Evolutionary conservation across 2,797 vertebrate species (phyloP).

Genomic region (Coregonus ussuriensis): DNA sequence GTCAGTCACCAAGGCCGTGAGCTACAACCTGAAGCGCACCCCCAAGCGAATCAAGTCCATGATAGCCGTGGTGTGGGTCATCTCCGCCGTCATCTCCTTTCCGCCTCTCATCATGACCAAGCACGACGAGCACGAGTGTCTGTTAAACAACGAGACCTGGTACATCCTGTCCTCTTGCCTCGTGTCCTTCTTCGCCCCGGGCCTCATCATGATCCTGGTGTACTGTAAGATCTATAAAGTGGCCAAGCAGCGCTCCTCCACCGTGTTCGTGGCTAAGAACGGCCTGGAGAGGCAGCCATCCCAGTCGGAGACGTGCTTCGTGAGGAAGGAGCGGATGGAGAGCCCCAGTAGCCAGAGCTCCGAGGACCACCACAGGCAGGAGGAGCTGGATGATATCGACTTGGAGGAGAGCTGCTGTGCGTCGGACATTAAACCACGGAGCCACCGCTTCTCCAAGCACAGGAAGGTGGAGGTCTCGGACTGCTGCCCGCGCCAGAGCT

Average conservation of each 20-base stretch:
- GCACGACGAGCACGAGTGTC: conserved; percentile 75
- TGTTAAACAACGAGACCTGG: conserved; percentile 89
- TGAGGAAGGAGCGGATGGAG: conserved; percentile 73
- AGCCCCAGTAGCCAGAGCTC: conserved; percentile 69
- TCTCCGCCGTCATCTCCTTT: conserved; percentile 85
- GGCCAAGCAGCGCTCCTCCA: conserved; percentile 80
- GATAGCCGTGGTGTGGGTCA: conserved; percentile 83
- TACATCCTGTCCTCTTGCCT: conserved; percentile 88
- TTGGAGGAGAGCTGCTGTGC: conserved; percentile 80
- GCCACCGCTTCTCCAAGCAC: conserved; percentile 70
- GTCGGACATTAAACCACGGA: conserved; percentile 70
- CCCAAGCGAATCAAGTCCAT: conserved; percentile 83
- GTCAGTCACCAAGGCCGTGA: conserved; percentile 87
- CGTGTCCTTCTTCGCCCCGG: conserved; percentile 88
- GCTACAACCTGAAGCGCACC: conserved; percentile 87
- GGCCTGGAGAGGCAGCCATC: conserved; percentile 75
- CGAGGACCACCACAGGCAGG: conserved; percentile 62
- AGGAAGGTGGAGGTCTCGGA: conserved; percentile 74
- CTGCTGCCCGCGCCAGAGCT: conserved; percentile 72
- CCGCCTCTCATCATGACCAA: conserved; percentile 84
- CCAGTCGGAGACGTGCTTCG: conserved; percentile 79
- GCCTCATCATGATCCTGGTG: conserved; percentile 87
- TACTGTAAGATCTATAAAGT: conserved; percentile 90
- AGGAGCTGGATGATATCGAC: conserved; percentile 84
- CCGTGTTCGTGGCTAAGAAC: conserved; percentile 80